Percentiles rank a stretch among this genome's conserved stretches.
Evolutionary conservation across 1,140 invertebrate species (phyloP).

Genomic region (Apis florea): DNA sequence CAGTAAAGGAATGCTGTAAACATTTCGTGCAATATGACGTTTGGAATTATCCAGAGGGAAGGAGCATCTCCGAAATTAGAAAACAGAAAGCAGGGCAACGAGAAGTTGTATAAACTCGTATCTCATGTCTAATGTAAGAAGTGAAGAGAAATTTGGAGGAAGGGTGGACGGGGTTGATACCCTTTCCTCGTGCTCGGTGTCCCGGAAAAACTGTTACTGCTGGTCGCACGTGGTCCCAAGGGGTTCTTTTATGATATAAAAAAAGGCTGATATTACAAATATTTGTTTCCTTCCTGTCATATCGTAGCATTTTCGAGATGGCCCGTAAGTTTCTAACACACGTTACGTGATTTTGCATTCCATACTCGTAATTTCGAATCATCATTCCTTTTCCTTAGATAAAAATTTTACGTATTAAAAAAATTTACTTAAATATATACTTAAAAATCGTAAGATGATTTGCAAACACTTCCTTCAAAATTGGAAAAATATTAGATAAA

Average conservation of each 20-base stretch:
- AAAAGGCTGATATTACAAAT: conserved; percentile 31
- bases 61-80: conserved; percentile 1
- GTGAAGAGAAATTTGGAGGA: not conserved
- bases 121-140: conserved; percentile 25
- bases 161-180: conserved; percentile 1
- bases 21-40: not conserved
- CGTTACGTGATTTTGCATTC: conserved; percentile 9
- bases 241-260: conserved; percentile 3
- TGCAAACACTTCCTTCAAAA: no score
- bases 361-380: not conserved
- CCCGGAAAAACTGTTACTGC: conserved; percentile 17
- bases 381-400: no score
- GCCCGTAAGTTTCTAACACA: not conserved
- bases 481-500: no score
- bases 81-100: not conserved
- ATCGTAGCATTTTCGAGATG: not conserved
- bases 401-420: no score
- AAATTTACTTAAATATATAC: no score
- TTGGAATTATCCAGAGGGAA: not conserved
- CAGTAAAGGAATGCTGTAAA: not conserved
- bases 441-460: no score
- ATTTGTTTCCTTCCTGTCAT: conserved; percentile 4
- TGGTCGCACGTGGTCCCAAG: conserved; percentile 23
- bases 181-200: not conserved
- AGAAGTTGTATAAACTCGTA: conserved; percentile 19